Evolutionary conservation across 2,888 invertebrate species (phyloP).

Genomic region (Drosophila melanocephala): DNA sequence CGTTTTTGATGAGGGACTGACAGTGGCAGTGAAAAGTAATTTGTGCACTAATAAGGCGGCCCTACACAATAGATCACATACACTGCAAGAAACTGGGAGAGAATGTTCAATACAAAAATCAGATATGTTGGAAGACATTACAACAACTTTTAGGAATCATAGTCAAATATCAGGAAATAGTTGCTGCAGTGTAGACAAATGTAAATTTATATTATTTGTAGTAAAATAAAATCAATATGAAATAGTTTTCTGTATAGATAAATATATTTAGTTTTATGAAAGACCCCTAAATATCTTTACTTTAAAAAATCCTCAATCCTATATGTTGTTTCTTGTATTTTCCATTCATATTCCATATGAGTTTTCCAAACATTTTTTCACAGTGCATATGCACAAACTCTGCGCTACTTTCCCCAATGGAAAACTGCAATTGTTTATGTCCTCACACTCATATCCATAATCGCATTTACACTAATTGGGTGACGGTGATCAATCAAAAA

Average conservation of each 20-base stretch:
- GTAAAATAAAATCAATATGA: background rate
- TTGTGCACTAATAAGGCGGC: conserved; percentile 75
- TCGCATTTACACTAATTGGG: conserved; percentile 81
- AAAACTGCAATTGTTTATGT: conserved; percentile 52
- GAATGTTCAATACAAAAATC: too few relatives aligned
- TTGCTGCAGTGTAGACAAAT: fast-evolving
- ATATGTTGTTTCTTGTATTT: background rate
- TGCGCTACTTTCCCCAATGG: conserved; percentile 32
- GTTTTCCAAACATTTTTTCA: conserved; percentile 6
- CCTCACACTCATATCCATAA: conserved; percentile 75
- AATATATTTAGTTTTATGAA: background rate
- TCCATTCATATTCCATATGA: background rate
- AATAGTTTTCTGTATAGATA: background rate
- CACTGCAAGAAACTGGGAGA: conserved; percentile 51
- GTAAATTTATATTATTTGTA: background rate
- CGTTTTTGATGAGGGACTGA: conserved; percentile 81
- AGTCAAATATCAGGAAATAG: background rate
- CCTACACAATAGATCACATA: conserved; percentile 27
- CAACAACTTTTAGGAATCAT: background rate
- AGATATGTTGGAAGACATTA: background rate
- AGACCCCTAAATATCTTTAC: background rate
- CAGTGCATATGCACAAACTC: conserved; percentile 37
- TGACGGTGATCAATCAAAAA: conserved; percentile 80
- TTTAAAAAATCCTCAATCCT: too few relatives aligned
- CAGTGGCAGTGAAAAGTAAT: conserved; percentile 81